phyloP scores from a whole-genome alignment of 2,113 vertebrate species.

The Gopherus flavomarginatus region DNA sequence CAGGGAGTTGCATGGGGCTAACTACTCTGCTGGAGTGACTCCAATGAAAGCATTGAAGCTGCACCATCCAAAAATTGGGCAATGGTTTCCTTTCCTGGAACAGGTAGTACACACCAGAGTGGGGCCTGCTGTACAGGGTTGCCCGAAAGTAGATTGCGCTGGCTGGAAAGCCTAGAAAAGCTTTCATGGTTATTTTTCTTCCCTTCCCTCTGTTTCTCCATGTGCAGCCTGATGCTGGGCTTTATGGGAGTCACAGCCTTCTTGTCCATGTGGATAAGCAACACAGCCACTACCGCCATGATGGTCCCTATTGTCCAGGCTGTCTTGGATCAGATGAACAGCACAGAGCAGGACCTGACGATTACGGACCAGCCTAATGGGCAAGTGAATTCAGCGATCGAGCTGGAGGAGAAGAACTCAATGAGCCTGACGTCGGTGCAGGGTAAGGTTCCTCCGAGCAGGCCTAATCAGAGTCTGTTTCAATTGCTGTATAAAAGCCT shows the following conservation, averaged over 20 bases:
- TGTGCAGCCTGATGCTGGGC: conserved; percentile 92
- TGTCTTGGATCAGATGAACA: conserved; percentile 87
- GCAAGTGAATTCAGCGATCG: conserved; percentile 47
- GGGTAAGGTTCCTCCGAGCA: conserved; percentile 27
- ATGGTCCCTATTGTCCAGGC: conserved; percentile 97
- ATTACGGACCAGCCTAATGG: conserved; percentile 19
- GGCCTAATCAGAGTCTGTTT: neutral
- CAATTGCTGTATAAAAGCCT: neutral
- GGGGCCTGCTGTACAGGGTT: neutral
- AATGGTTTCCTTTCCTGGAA: neutral
- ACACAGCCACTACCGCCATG: conserved; percentile 97
- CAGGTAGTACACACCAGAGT: neutral
- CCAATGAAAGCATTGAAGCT: neutral
- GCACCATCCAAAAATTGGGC: neutral
- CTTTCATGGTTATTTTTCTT: neutral
- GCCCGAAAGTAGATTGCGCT: neutral
- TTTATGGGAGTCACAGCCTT: conserved; percentile 96
- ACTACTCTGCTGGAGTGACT: neutral
- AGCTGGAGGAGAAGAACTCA: conserved; percentile 67
- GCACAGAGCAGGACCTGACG: conserved; percentile 52
- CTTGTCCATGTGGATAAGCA: conserved; percentile 99
- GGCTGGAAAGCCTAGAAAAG: neutral
- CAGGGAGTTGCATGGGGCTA: neutral
- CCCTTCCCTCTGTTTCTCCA: neutral
- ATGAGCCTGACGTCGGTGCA: neutral